These are phyloP conservation scores for Lasioglossum albipes DNA, from an alignment of 1,140 invertebrate genomes.

Conservation along the genomic window DNA sequence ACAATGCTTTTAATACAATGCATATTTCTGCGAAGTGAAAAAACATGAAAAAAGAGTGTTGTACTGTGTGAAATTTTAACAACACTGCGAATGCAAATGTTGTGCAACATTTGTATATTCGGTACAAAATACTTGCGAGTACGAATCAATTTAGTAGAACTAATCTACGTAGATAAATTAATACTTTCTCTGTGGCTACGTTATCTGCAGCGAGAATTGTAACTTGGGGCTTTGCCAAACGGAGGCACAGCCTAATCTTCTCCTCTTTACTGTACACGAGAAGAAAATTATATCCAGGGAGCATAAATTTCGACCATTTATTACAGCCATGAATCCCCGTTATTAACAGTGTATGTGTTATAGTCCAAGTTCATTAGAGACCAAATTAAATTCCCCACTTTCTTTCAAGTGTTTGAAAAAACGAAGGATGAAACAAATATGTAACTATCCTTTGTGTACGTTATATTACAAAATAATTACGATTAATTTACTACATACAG, in stretches of 20 bases:
- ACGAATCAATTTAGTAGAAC: background rate
- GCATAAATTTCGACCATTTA: constrained; percentile 13
- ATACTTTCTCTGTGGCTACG: constrained; percentile 12
- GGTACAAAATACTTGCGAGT: background rate
- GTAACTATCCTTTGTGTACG: no score
- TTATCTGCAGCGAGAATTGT: background rate
- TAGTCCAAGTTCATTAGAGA: background rate
- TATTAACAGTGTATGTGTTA: background rate
- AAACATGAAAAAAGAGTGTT: no score
- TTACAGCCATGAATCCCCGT: background rate
- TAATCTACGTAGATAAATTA: background rate
- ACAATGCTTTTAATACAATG: no score
- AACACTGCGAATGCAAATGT: no score
- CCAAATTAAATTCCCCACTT: background rate
- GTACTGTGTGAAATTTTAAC: no score
- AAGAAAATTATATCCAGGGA: background rate
- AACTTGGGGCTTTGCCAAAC: constrained; percentile 1
- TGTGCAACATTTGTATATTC: no score
- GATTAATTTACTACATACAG: no score
- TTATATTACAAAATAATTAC: no score
- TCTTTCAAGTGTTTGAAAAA: background rate
- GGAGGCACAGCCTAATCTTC: background rate
- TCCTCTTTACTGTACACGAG: background rate
- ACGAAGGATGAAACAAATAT: background rate
- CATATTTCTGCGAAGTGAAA: no score